Evolutionary conservation across 2,888 invertebrate species (phyloP), one percentile per base, ranked within the genome.

Genomic region (Ennomos quercinarius): DNA sequence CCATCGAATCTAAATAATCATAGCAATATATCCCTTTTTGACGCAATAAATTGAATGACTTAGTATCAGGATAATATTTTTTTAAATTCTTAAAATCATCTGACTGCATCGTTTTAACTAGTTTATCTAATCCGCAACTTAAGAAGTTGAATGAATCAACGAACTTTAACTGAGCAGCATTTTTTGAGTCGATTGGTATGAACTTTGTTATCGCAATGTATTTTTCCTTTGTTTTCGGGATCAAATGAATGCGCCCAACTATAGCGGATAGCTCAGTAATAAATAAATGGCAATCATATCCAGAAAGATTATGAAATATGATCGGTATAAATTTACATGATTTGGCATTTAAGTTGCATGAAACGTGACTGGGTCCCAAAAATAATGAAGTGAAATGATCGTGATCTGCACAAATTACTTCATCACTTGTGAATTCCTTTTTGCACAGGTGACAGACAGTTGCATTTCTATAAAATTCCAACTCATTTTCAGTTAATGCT

Each of bases 1-100:
- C 34, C 39, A 48, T 50, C 10, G 5, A 10, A 17, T 59, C 45
- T 34, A 54, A 42, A n/a, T 59, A 59, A 13, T 59, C 45, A 45
- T 50, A 47, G 1, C 13, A 13, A 38, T 47, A 47, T 10, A 48
- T 39, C 5, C 47, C 39, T 35, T 48, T 48, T 39, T 27, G 38
- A 6, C 10, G 9, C 2, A 48, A 8, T 13, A 36, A 37, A 9
- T 46, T 11, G 10, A 46, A 12, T 13, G 36, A 12, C n/a, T 46
- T 13, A 13, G 11, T 8, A 9, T 34, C 11, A 10, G 4, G 8
- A 46, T 17, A 27, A 9, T 9, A 2, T 1, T 37, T 46, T 37
- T 9, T 12, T 6, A 34, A 10, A 8, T 46, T 10, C 2, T 8
- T 37, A 37, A 46, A 46, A 46, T 46, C 37, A 11, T 9, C 10